phyloP scores from a whole-genome alignment of 2,113 vertebrate species.

The Oreotrochilus melanogaster region DNA sequence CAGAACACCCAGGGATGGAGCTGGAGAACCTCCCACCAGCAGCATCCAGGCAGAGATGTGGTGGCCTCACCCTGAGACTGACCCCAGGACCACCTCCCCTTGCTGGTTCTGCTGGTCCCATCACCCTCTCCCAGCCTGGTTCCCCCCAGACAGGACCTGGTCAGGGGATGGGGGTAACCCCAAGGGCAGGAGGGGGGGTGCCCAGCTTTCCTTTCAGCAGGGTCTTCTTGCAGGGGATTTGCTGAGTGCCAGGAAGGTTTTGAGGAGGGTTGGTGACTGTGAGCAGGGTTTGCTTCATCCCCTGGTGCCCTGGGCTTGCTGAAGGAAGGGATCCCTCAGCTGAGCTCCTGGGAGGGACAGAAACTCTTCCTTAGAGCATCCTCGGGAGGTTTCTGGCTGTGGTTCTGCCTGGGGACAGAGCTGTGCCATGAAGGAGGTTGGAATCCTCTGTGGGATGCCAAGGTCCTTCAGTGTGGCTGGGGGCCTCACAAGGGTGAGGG shows the following conservation, averaged over 20 bases:
- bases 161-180: neutral
- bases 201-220: neutral
- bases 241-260: neutral
- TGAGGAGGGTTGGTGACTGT: neutral
- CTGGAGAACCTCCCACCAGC: neutral
- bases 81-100: neutral
- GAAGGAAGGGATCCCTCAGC: neutral
- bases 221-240: neutral
- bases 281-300: neutral
- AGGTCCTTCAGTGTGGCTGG: neutral
- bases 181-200: neutral
- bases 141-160: neutral
- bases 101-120: neutral
- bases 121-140: neutral
- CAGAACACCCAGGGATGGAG: accelerated
- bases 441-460: neutral
- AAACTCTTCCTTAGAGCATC: neutral
- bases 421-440: neutral
- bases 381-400: neutral
- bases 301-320: neutral
- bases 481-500: too few species aligned
- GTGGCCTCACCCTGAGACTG: neutral
- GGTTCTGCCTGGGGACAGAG: neutral
- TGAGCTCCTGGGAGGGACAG: neutral
- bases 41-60: accelerated